Evolutionary conservation across 2,888 invertebrate species (phyloP).

Genomic region (Parochlus steinenii): DNA sequence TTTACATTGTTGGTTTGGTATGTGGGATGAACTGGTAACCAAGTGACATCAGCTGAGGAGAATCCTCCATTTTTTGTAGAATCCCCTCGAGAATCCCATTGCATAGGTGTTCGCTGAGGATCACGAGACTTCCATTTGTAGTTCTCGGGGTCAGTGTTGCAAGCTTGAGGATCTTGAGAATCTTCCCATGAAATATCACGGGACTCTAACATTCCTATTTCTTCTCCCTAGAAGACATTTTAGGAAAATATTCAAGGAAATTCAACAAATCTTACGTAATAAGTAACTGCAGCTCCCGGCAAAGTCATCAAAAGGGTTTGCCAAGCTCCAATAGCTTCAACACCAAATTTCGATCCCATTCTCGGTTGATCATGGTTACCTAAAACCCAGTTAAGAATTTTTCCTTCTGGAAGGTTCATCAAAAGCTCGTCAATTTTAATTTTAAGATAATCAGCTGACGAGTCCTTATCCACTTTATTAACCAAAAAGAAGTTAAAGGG

Average conservation of each 20-base stretch:
- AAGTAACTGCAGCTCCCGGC: slow-evolving; percentile 72
- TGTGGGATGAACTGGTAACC: slow-evolving; percentile 44
- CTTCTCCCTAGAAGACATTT: slow-evolving; percentile 46
- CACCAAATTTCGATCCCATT: slow-evolving; percentile 50
- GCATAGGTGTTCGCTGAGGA: slow-evolving; percentile 54
- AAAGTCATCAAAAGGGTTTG: slow-evolving; percentile 66
- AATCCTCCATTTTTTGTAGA: slow-evolving; percentile 30
- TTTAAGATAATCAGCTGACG: slow-evolving; percentile 43
- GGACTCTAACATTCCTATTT: slow-evolving; percentile 45
- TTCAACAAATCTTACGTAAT: slow-evolving; percentile 39
- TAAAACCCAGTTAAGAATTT: slow-evolving; percentile 60
- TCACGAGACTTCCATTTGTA: slow-evolving; percentile 38
- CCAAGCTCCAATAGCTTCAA: slow-evolving; percentile 56
- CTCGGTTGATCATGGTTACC: slow-evolving; percentile 65
- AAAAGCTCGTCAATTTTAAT: slow-evolving; percentile 46
- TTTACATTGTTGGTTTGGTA: slow-evolving; percentile 37
- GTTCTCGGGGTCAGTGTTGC: slow-evolving; percentile 30
- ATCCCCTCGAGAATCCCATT: slow-evolving; percentile 37
- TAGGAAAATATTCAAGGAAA: not conserved
- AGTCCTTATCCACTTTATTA: slow-evolving; percentile 35
- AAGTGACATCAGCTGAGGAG: slow-evolving; percentile 31
- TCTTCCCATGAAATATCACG: slow-evolving; percentile 21
- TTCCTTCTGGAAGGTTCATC: slow-evolving; percentile 40
- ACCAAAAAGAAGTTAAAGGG: slow-evolving; percentile 69
- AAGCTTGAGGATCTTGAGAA: slow-evolving; percentile 29